Conservation (phyloP, 2,888 invertebrate species). For the Hypercompe scribonia region DNA sequence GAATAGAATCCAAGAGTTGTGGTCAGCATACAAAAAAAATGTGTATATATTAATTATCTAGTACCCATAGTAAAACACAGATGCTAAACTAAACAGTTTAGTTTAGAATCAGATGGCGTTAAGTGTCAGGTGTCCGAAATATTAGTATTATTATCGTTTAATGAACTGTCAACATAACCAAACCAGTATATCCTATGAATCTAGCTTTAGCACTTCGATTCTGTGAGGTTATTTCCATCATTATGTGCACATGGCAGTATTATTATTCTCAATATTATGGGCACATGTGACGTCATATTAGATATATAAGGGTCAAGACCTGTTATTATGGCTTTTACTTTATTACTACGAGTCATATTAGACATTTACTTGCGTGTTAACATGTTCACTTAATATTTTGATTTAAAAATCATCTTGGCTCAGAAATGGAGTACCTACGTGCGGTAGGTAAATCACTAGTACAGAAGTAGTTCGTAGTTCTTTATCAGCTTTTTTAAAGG, state of each 20-base stretch:
- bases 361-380: background rate
- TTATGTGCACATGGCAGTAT: conserved; percentile 45
- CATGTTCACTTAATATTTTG: background rate
- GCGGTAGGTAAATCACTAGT: background rate
- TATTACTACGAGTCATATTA: conserved; percentile 1
- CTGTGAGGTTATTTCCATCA: conserved; percentile 41
- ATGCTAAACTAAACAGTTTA: too few relatives aligned
- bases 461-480: background rate
- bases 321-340: conserved; percentile 35
- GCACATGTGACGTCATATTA: conserved; percentile 15
- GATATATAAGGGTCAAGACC: conserved; percentile 31
- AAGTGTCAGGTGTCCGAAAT: too few relatives aligned
- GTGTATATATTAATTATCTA: too few relatives aligned
- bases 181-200: background rate
- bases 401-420: background rate
- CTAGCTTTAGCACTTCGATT: conserved; percentile 3
- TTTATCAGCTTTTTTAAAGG: background rate
- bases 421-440: background rate
- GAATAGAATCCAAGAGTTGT: too few relatives aligned
- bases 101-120: too few relatives aligned
- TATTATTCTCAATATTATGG: conserved; percentile 41
- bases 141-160: too few relatives aligned
- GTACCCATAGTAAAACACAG: too few relatives aligned
- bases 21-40: too few relatives aligned
- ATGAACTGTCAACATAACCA: background rate